These are phyloP conservation scores for Gobio occitaniae DNA, from an alignment of 2,797 vertebrate species.

Conservation along the genomic window DNA sequence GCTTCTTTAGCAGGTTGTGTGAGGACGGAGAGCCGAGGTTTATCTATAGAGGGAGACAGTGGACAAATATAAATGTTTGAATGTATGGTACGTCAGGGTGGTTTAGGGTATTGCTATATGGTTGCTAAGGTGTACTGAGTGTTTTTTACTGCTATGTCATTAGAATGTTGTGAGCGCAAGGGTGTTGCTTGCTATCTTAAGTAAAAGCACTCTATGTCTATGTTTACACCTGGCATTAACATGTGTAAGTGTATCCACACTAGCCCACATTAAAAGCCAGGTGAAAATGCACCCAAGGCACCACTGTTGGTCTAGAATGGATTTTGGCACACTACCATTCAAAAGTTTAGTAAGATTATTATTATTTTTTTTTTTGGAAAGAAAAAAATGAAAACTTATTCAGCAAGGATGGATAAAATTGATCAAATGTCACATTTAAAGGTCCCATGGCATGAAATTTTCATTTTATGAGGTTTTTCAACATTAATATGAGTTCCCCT, in stretches of 20 bases:
- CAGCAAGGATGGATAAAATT: not conserved
- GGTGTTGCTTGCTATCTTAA: not conserved
- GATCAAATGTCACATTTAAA: not conserved
- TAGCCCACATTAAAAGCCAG: not conserved
- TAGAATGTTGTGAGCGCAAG: not conserved
- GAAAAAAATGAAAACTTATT: not conserved
- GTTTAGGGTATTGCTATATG: not conserved
- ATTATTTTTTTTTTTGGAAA: too few relatives aligned
- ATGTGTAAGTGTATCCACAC: not conserved
- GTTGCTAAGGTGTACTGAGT: not conserved
- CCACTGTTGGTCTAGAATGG: not conserved
- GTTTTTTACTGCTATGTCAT: not conserved
- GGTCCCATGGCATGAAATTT: too few relatives aligned
- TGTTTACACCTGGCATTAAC: not conserved
- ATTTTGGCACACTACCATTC: not conserved
- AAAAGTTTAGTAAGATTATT: not conserved
- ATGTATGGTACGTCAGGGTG: not conserved
- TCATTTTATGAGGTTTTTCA: too few relatives aligned
- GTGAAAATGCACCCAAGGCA: not conserved
- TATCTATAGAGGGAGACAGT: constrained; percentile 71
- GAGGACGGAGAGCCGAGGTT: constrained; percentile 76
- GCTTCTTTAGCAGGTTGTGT: constrained; percentile 87
- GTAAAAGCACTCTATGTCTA: not conserved
- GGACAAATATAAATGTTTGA: constrained; percentile 30
- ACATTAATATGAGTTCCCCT: too few relatives aligned